Evolutionary conservation across 2,113 vertebrate species (phyloP).

Genomic region (Urocolius indicus): DNA sequence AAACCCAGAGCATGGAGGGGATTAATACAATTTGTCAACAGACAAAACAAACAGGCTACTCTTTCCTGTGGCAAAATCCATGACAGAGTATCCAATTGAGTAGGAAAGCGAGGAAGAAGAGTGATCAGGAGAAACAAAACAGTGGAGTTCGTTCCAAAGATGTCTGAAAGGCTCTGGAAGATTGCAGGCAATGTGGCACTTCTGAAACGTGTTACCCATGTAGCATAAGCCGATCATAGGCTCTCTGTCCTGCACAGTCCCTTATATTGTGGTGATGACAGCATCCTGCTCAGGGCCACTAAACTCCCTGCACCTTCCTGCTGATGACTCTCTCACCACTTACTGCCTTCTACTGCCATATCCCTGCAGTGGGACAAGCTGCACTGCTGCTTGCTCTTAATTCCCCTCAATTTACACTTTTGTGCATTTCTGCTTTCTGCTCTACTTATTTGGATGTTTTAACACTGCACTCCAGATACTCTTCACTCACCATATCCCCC

Average conservation of each 20-base stretch:
- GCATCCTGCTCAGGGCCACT: accelerated
- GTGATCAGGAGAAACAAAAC: neutral
- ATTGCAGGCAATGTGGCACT: neutral
- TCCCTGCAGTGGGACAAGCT: neutral
- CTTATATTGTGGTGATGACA: neutral
- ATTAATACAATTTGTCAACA: accelerated
- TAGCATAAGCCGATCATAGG: accelerated
- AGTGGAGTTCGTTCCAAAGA: neutral
- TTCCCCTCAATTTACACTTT: neutral
- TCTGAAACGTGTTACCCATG: neutral
- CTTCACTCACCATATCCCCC: neutral
- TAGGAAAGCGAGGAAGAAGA: neutral
- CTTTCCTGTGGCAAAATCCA: neutral
- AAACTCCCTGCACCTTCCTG: neutral
- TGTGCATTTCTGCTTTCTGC: neutral
- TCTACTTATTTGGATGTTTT: neutral
- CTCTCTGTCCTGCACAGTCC: neutral
- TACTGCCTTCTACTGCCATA: neutral
- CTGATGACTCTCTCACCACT: neutral
- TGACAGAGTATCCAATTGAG: neutral
- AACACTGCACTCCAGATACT: neutral
- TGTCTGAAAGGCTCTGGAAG: neutral
- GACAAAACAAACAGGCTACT: neutral
- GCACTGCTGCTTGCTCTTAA: neutral
- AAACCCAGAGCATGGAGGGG: neutral